Evolutionary conservation across 2,113 vertebrate genomes (phyloP).

Genomic region (Hippolais icterina): DNA sequence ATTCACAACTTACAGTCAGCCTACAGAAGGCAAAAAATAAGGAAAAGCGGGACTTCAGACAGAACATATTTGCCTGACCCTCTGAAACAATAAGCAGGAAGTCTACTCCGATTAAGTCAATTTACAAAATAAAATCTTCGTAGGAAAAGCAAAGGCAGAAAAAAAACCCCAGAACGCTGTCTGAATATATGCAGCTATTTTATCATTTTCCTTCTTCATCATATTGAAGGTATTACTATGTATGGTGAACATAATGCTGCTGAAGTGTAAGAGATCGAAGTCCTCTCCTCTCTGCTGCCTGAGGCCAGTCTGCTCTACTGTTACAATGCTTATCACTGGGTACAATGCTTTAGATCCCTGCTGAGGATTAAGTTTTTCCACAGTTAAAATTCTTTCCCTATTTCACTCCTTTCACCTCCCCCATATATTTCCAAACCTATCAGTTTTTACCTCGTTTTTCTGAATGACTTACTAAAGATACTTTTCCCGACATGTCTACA

Average conservation of each 20-base stretch:
- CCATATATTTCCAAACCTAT: background rate
- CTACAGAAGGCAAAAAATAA: background rate
- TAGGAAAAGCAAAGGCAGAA: background rate
- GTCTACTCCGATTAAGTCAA: background rate
- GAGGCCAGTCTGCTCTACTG: background rate
- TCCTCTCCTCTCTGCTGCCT: background rate
- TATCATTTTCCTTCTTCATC: background rate
- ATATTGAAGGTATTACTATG: background rate
- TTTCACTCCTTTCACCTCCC: background rate
- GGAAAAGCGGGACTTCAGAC: background rate
- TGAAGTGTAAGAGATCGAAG: background rate
- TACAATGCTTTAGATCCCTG: background rate
- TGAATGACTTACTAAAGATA: background rate
- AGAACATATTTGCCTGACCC: background rate
- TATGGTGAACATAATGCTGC: background rate
- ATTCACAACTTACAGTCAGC: background rate
- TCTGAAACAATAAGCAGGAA: background rate
- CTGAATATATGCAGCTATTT: background rate
- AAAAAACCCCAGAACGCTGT: background rate
- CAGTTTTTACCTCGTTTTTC: background rate
- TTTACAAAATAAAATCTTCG: background rate
- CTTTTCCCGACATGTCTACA: rapidly evolving
- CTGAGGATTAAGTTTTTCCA: background rate
- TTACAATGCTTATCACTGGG: background rate
- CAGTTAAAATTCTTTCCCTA: background rate